Percentiles rank a stretch among this genome's conserved stretches.
phyloP scores from a whole-genome alignment of 2,888 invertebrate genomes.

The Watsonalla cultraria region DNA sequence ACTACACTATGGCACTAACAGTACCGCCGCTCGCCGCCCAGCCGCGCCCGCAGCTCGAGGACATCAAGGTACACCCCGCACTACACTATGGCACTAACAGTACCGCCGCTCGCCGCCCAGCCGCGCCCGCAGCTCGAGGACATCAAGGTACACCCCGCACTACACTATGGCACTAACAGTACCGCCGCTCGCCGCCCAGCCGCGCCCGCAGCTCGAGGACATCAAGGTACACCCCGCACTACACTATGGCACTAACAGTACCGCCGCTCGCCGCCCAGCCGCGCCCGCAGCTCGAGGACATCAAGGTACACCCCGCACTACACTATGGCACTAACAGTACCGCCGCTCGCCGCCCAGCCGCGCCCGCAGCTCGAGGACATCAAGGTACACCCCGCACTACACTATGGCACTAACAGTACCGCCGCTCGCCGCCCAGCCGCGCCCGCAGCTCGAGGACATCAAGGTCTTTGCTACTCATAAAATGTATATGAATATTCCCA shows the following conservation, averaged over 20 bases:
- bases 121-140: conserved; percentile 18
- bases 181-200: no score
- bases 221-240: conserved; percentile 12
- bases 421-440: background rate
- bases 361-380: background rate
- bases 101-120: no score
- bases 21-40: no score
- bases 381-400: background rate
- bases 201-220: conserved; percentile 17
- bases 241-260: background rate
- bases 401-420: background rate
- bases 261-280: background rate
- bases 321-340: background rate
- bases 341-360: background rate
- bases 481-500: no score
- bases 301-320: background rate
- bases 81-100: no score
- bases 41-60: conserved; percentile 9
- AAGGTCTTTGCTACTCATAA: background rate
- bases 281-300: background rate
- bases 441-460: no score
- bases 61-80: conserved; percentile 43
- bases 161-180: no score
- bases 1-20: no score
- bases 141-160: conserved; percentile 39